Conservation (phyloP, 2,888 invertebrate genomes). For the Papilio demoleus region DNA sequence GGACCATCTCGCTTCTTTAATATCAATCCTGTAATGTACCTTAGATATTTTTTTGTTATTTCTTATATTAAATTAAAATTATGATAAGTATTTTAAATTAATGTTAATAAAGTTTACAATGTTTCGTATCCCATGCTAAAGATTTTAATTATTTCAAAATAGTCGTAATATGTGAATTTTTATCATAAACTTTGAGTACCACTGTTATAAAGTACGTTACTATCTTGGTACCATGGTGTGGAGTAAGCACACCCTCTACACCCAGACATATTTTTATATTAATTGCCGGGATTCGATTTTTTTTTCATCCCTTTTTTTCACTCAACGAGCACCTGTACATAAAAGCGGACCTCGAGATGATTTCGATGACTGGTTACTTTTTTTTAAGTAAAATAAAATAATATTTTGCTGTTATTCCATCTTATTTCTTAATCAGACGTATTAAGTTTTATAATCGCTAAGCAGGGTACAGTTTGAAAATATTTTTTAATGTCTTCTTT, state of each 20-base stretch:
- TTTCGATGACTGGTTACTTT: slow-evolving; percentile 77
- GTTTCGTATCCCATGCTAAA: too few species aligned
- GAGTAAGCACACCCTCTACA: slow-evolving; percentile 54
- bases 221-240: slow-evolving; percentile 55
- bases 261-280: slow-evolving; percentile 63
- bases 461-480: slow-evolving; percentile 34
- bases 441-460: slow-evolving; percentile 35
- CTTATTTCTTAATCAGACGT: not conserved
- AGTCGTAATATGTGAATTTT: not conserved
- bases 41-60: too few species aligned
- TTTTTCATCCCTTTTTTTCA: slow-evolving; percentile 57
- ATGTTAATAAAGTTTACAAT: too few species aligned
- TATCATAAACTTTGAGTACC: slow-evolving; percentile 36
- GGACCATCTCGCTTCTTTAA: too few species aligned
- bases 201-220: slow-evolving; percentile 46
- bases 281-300: slow-evolving; percentile 70
- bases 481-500: slow-evolving; percentile 61
- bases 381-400: slow-evolving; percentile 57
- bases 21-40: too few species aligned
- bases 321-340: slow-evolving; percentile 72
- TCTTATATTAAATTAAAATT: too few species aligned
- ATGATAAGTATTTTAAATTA: too few species aligned
- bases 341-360: slow-evolving; percentile 63
- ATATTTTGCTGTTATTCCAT: slow-evolving; percentile 30
- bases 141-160: too few species aligned